A percentile compares a stretch with the other conserved stretches of the same genome.
phyloP scores from a whole-genome alignment of 2,888 invertebrate species.

The Epiperipatus broadwayi region DNA sequence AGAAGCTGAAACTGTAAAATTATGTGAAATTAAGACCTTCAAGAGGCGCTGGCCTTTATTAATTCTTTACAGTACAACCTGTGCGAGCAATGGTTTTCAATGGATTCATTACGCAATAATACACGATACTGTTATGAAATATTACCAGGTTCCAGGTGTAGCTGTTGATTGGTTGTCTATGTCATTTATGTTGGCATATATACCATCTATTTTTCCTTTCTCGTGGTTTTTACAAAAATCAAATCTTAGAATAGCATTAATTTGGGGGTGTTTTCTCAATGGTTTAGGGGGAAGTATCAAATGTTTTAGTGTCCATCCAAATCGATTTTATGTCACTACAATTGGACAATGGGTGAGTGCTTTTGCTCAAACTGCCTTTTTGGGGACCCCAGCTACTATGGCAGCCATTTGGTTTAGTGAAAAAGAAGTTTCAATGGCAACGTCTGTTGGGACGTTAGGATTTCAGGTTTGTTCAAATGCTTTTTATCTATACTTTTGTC shows the following conservation, averaged over 20 bases:
- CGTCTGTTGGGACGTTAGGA: conserved; percentile 92
- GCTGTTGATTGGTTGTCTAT: conserved; percentile 29
- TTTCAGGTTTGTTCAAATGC: conserved; percentile 58
- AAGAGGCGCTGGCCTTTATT: conserved; percentile 30
- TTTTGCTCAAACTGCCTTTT: conserved; percentile 37
- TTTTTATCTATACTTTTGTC: too few relatives aligned
- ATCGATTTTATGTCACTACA: conserved; percentile 26
- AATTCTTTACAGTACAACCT: conserved; percentile 29
- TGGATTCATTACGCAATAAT: conserved; percentile 31
- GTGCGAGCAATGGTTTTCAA: conserved; percentile 29
- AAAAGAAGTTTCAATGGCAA: conserved; percentile 84
- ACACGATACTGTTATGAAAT: conserved; percentile 25
- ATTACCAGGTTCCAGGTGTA: conserved; percentile 24
- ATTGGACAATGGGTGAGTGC: conserved; percentile 27
- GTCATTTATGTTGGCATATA: conserved; percentile 29
- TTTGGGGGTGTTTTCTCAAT: conserved; percentile 19
- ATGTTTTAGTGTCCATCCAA: conserved; percentile 24
- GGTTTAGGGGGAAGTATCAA: conserved; percentile 28
- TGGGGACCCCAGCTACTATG: conserved; percentile 69
- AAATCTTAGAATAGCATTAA: neutral
- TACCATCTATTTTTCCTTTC: conserved; percentile 29
- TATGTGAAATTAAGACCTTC: too few relatives aligned
- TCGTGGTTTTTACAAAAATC: conserved; percentile 28
- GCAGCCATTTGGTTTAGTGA: conserved; percentile 97
- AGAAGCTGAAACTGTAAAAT: too few relatives aligned